A percentile compares a stretch with the other conserved stretches of the same genome.
These are phyloP conservation scores for Camelus bactrianus DNA, from an alignment of 2,113 vertebrate genomes.

Conservation along the genomic window DNA sequence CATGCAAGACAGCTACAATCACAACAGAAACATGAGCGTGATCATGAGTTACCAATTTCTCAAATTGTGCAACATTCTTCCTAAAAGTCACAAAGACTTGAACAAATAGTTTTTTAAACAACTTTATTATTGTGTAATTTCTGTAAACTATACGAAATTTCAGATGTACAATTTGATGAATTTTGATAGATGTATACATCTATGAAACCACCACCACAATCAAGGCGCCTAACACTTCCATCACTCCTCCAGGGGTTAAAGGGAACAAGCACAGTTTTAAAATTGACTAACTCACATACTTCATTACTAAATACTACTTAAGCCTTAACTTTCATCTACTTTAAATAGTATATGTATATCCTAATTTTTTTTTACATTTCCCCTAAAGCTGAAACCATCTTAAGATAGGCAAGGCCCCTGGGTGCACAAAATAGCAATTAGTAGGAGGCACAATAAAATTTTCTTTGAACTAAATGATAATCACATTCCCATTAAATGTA, in stretches of 20 bases:
- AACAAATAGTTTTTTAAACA: neutral
- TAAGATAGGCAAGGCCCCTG: conserved; percentile 38
- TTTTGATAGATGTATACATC: too few species aligned
- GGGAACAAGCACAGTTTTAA: neutral
- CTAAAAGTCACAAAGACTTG: neutral
- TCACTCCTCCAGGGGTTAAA: too few species aligned
- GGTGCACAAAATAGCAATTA: conserved; percentile 44
- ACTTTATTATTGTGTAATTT: too few species aligned
- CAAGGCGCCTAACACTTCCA: too few species aligned
- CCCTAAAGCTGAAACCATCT: conserved; percentile 45
- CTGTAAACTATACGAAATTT: too few species aligned
- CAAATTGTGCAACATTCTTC: neutral
- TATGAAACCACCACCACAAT: too few species aligned
- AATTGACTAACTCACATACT: conserved; percentile 4
- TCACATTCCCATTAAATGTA: conserved; percentile 51
- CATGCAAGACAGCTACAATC: neutral
- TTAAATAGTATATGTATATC: neutral
- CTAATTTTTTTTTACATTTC: conserved; percentile 7
- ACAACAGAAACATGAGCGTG: neutral
- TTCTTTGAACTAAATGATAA: conserved; percentile 48
- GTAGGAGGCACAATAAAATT: conserved; percentile 7
- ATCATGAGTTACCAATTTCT: neutral
- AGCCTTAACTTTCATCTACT: neutral
- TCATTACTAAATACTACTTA: conserved; percentile 31
- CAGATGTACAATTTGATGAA: too few species aligned